These are phyloP conservation scores for Tachysurus fulvidraco DNA, from an alignment of 2,113 vertebrate species.

Conservation along the genomic window DNA sequence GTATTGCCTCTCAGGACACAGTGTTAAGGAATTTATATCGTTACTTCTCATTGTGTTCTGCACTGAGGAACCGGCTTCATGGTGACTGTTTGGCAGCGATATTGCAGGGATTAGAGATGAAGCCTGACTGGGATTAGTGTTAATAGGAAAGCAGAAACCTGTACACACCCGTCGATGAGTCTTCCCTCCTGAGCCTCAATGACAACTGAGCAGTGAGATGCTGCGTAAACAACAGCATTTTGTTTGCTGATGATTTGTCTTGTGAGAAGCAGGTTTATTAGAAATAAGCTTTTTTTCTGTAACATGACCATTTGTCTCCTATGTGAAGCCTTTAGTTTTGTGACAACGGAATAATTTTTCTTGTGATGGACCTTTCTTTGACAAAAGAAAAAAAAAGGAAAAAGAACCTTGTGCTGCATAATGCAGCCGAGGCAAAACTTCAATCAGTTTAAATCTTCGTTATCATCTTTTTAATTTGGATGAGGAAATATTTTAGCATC, in stretches of 20 bases:
- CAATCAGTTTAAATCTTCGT: neutral
- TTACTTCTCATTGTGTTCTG: conserved; percentile 17
- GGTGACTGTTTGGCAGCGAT: conserved; percentile 33
- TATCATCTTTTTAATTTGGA: neutral
- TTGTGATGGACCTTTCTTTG: neutral
- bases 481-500: neutral
- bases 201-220: conserved; percentile 19
- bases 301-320: neutral
- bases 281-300: neutral
- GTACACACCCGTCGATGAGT: neutral
- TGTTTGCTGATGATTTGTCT: conserved; percentile 18
- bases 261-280: neutral
- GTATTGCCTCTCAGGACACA: conserved; percentile 31
- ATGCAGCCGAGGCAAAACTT: neutral
- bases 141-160: conserved; percentile 39
- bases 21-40: conserved; percentile 9
- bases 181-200: conserved; percentile 4
- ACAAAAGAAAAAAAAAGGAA: too few relatives aligned
- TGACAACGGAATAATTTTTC: neutral
- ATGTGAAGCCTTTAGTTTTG: neutral
- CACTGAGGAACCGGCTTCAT: conserved; percentile 23
- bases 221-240: conserved; percentile 15
- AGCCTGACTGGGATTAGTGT: conserved; percentile 38
- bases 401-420: neutral
- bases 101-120: conserved; percentile 40